phyloP scores from a whole-genome alignment of 2,888 invertebrate genomes.

The Meiosimyza decipiens region DNA sequence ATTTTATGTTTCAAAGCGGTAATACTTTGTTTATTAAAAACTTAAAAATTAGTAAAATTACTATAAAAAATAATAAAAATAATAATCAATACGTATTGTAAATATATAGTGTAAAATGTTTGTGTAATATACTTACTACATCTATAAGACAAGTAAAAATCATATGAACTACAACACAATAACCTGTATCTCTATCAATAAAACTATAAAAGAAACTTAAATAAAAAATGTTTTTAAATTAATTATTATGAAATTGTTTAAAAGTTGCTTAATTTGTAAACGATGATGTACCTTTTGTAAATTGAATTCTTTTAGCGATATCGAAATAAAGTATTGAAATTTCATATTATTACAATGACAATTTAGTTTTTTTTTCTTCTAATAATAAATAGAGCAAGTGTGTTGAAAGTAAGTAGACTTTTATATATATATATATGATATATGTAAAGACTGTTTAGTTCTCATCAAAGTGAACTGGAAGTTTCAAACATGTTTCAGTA shows the following conservation, averaged over 20 bases:
- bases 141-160: neutral
- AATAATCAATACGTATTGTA: neutral
- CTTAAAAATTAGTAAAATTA: neutral
- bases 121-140: slow-evolving; percentile 1
- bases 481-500: too few relatives aligned
- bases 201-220: slow-evolving; percentile 11
- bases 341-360: slow-evolving; percentile 29
- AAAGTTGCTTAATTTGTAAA: slow-evolving; percentile 32
- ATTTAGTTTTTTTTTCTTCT: neutral
- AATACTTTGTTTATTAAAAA: too few relatives aligned
- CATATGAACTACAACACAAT: neutral
- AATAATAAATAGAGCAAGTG: too few relatives aligned
- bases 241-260: slow-evolving; percentile 15
- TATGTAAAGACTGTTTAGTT: too few relatives aligned
- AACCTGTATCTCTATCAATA: neutral
- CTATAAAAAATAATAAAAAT: neutral
- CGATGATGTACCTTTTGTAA: slow-evolving; percentile 40
- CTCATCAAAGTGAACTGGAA: too few relatives aligned
- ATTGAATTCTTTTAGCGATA: slow-evolving; percentile 35
- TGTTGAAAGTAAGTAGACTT: too few relatives aligned
- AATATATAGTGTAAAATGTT: neutral
- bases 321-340: slow-evolving; percentile 30
- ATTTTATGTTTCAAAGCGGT: too few relatives aligned
- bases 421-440: too few relatives aligned
- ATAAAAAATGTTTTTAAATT: neutral